Conservation (phyloP, 2,888 invertebrate genomes). For the Hemistola chrysoprasaria region DNA sequence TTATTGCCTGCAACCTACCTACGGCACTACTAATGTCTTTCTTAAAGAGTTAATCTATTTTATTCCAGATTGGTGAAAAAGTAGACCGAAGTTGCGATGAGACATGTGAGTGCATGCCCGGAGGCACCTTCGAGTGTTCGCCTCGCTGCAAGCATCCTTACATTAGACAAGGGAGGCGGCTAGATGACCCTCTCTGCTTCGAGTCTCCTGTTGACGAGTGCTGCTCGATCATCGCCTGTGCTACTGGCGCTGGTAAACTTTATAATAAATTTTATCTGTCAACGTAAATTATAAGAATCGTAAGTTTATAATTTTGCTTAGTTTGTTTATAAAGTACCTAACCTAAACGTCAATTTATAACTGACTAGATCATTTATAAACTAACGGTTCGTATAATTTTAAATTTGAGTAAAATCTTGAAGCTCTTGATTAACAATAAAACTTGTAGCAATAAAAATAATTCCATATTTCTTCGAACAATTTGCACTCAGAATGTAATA, state of each 20-base stretch:
- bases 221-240: conserved; percentile 87
- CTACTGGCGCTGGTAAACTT: conserved; percentile 76
- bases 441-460: conserved; percentile 1
- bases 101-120: conserved; percentile 85
- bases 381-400: too few species aligned
- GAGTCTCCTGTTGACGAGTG: conserved; percentile 87
- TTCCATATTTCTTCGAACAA: conserved; percentile 18
- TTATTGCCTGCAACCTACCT: too few species aligned
- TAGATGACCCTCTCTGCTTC: conserved; percentile 87
- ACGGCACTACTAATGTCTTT: too few species aligned
- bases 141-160: conserved; percentile 87
- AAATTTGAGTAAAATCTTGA: too few species aligned
- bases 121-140: conserved; percentile 87
- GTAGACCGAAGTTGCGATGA: conserved; percentile 90
- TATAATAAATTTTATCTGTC: too few species aligned
- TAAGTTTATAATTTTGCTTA: too few species aligned
- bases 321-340: too few species aligned
- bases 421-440: conserved; percentile 13
- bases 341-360: too few species aligned
- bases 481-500: conserved; percentile 12
- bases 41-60: too few species aligned
- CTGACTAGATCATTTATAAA: too few species aligned
- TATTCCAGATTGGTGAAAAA: conserved; percentile 85
- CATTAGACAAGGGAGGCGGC: conserved; percentile 85
- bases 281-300: too few species aligned